These are phyloP conservation scores for Oxytorus armatus DNA, from an alignment of 2,888 invertebrate genomes.

Conservation along the genomic window DNA sequence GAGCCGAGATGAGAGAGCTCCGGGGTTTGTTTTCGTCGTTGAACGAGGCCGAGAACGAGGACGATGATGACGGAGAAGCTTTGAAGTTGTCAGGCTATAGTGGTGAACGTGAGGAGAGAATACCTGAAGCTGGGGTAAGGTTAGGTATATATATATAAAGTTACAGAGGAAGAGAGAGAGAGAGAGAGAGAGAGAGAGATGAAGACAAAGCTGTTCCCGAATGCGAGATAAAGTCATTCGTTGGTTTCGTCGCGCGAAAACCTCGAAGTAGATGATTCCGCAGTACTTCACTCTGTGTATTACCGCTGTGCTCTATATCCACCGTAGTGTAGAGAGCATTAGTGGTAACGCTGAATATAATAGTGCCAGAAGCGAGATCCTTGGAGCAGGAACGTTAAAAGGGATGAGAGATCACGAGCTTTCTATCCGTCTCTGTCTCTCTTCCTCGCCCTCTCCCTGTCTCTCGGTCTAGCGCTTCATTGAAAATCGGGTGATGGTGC, in stretches of 20 bases:
- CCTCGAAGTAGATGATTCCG: conserved; percentile 48
- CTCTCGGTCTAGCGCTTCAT: conserved; percentile 52
- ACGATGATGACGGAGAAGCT: conserved; percentile 64
- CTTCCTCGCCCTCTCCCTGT: neutral
- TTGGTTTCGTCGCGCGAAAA: conserved; percentile 28
- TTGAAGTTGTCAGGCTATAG: conserved; percentile 71
- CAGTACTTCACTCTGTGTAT: conserved; percentile 44
- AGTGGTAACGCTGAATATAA: conserved; percentile 47
- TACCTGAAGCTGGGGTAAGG: conserved; percentile 39
- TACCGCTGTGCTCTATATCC: conserved; percentile 22
- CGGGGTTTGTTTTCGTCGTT: conserved; percentile 38
- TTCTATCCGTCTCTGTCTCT: conserved; percentile 6
- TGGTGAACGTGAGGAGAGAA: conserved; percentile 44
- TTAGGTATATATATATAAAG: conserved; percentile 9
- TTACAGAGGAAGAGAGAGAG: neutral
- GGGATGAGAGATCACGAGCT: conserved; percentile 49
- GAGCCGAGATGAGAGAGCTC: neutral
- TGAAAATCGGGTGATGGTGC: conserved; percentile 63
- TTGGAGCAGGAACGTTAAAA: conserved; percentile 38
- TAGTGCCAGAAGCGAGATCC: conserved; percentile 38
- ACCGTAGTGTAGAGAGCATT: conserved; percentile 16
- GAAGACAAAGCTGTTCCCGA: conserved; percentile 23
- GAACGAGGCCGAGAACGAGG: conserved; percentile 24
- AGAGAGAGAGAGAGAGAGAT: conserved; percentile 32
- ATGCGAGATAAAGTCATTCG: conserved; percentile 49